Evolutionary conservation across 2,888 invertebrate genomes (phyloP), one percentile per base, ranked within the genome.

Genomic region (Ormyrus labotus): DNA sequence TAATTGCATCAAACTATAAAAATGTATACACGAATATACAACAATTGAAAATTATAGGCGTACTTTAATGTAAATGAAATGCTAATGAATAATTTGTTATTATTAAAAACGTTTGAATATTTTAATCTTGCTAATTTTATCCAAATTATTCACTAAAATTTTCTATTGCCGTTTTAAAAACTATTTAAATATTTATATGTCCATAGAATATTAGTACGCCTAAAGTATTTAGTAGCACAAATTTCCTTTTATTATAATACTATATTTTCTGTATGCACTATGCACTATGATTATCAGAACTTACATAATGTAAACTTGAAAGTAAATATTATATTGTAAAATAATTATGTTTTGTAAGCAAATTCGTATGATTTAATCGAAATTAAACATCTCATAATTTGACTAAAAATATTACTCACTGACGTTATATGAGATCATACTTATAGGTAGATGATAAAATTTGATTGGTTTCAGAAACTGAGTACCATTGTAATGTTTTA

Each of bases 401-500:
- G 47, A 71, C 47, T 68, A 58, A 71, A 71, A 71, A 47, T 5
- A 48, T 64, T 70, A 45, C 13, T 81, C 45, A 65, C 57, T 64
- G 47, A 55, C 11, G 34, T 61, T 50, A 67, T 50, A 50, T 69
- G 81, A 81, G 74, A 74, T 78, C 65, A 78, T 64, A 73, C 69
- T n/a, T 51, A 50, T 19, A 72, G 63, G 50, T 63, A 80, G n/a
- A 60, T 70, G 47, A 71, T 65, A 60, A 69, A 58, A 57, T 69
- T 50, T 73, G 6, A 48, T 75, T 76, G 53, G 47, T 65, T 45
- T 13, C 48, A 76, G 53, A 71, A 69, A 69, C 57, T 53, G 47
- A 75, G 51, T 68, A 75, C 45, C 55, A 5, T 6, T 57, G 61
- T 48, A 57, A 65, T 69, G 57, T 71, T 70, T 68, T 68, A 71